Evolutionary conservation across 2,113 vertebrate genomes (phyloP).

Genomic region (Barbus barbus): DNA sequence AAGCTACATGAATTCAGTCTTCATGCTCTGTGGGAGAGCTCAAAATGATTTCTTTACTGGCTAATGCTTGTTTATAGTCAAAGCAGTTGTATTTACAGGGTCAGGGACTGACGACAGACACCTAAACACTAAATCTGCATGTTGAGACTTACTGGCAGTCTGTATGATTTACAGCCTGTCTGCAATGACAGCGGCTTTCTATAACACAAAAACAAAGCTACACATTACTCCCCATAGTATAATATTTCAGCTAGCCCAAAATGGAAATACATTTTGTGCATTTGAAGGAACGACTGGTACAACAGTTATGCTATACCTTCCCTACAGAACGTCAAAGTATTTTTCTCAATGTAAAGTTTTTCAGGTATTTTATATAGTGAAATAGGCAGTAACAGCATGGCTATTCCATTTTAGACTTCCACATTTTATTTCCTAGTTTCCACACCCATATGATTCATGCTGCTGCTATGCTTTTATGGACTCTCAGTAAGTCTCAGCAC

Average conservation of each 20-base stretch:
- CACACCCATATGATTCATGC: constrained; percentile 18
- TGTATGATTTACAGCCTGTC: constrained; percentile 17
- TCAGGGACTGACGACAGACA: constrained; percentile 35
- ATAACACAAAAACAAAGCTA: constrained; percentile 7
- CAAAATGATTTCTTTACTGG: neutral
- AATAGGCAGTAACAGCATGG: neutral
- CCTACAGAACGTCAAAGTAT: neutral
- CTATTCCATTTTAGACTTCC: constrained; percentile 14
- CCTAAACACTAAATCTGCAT: constrained; percentile 33
- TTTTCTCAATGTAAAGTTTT: neutral
- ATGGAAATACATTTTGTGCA: constrained; percentile 23
- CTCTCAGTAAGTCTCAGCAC: neutral
- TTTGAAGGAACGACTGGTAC: constrained; percentile 15
- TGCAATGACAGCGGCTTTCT: constrained; percentile 7
- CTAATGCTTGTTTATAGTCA: constrained; percentile 30
- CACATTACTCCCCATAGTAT: constrained; percentile 14
- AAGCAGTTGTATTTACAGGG: constrained; percentile 16
- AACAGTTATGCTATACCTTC: constrained; percentile 7
- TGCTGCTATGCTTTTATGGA: constrained; percentile 3
- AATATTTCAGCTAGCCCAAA: constrained; percentile 29
- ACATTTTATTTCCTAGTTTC: constrained; percentile 27
- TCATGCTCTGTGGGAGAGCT: neutral
- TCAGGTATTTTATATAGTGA: neutral
- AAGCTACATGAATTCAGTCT: neutral
- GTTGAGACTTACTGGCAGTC: constrained; percentile 24